Evolutionary conservation across 2,888 invertebrate genomes (phyloP).

Genomic region (Entomobrya multifasciata): DNA sequence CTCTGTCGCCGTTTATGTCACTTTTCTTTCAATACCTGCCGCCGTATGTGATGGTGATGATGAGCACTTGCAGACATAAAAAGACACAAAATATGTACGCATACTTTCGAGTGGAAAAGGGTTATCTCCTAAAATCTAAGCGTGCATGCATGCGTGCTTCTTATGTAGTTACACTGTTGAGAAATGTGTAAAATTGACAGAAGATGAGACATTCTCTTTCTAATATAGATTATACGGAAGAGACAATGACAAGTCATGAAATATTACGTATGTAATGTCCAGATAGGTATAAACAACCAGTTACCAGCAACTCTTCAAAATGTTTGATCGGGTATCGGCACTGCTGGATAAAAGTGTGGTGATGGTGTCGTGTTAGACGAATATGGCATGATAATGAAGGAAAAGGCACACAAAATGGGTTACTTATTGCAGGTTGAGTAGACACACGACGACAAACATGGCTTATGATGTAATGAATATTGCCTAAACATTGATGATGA

Average conservation of each 20-base stretch:
- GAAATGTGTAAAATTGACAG: conserved; percentile 63
- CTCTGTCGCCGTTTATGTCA: conserved; percentile 67
- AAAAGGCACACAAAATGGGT: conserved; percentile 36
- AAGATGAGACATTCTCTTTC: conserved; percentile 43
- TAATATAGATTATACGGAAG: background rate
- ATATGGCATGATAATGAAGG: conserved; percentile 36
- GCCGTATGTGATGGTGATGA: conserved; percentile 18
- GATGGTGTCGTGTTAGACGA: background rate
- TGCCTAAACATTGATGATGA: conserved; percentile 34
- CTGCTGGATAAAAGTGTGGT: background rate
- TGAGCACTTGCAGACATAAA: conserved; percentile 1
- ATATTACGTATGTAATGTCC: conserved; percentile 48
- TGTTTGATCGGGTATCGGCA: conserved; percentile 45
- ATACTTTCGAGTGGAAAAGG: conserved; percentile 22
- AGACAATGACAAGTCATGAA: conserved; percentile 66
- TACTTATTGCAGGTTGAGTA: conserved; percentile 49
- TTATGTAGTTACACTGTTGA: background rate
- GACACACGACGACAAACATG: conserved; percentile 55
- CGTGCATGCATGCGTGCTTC: conserved; percentile 50
- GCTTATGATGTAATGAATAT: conserved; percentile 57
- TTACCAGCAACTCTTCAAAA: conserved; percentile 25
- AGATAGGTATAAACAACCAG: conserved; percentile 30
- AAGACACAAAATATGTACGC: background rate
- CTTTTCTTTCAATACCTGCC: conserved; percentile 50
- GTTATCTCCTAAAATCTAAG: conserved; percentile 48